A percentile compares a stretch with the other conserved stretches of the same genome.
Conservation (phyloP, 2,797 vertebrate species). For the Bradypodion ventrale region DNA sequence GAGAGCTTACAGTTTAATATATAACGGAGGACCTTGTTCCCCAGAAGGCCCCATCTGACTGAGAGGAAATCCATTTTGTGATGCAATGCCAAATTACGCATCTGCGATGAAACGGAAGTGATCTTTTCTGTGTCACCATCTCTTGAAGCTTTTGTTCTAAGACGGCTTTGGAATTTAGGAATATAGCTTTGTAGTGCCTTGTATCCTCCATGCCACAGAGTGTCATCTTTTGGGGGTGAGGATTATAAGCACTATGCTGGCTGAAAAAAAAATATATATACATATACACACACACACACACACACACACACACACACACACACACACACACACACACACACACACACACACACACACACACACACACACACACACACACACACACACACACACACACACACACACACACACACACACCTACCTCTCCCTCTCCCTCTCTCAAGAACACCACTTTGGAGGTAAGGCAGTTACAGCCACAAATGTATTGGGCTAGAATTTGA, state of each 20-base stretch:
- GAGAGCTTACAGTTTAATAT: neutral
- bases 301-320: no score
- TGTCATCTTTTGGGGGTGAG: neutral
- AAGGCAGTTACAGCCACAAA: no score
- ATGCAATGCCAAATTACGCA: conserved; percentile 1
- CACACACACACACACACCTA: no score
- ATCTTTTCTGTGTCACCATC: neutral
- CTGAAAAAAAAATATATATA: no score
- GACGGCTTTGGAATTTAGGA: neutral
- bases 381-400: no score
- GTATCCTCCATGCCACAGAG: neutral
- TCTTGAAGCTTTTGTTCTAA: neutral
- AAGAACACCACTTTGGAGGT: neutral
- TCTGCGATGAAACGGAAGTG: neutral
- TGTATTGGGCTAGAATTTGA: no score
- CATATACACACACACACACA: no score
- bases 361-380: no score
- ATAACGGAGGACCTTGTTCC: neutral
- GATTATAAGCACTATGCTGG: neutral
- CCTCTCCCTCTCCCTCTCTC: no score
- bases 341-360: no score
- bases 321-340: no score
- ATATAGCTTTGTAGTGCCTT: neutral
- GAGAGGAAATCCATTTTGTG: conserved; percentile 3
- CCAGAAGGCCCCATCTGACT: neutral